phyloP scores from a whole-genome alignment of 2,888 invertebrate genomes.

The Dinocampus coccinellae region DNA sequence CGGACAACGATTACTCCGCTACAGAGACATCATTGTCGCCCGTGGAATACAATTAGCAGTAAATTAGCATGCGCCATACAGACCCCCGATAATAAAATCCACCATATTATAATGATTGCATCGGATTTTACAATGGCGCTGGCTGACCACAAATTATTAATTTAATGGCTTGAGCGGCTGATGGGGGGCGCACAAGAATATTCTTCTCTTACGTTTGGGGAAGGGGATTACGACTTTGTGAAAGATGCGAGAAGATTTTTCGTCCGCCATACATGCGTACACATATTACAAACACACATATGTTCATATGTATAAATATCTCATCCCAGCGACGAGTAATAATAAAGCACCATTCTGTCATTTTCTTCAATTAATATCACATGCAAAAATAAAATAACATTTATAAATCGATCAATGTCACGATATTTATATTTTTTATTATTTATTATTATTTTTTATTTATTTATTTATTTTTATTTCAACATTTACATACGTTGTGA shows the following conservation, averaged over 20 bases:
- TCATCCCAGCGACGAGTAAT: neutral
- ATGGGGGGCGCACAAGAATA: constrained; percentile 26
- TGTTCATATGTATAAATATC: neutral
- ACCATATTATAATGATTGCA: constrained; percentile 68
- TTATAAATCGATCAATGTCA: constrained; percentile 18
- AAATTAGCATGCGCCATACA: constrained; percentile 65
- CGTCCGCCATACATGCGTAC: neutral
- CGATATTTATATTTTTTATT: constrained; percentile 1
- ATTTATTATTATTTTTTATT: neutral
- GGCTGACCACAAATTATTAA: constrained; percentile 69
- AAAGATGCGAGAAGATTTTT: constrained; percentile 28
- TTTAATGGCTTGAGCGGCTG: constrained; percentile 60
- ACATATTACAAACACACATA: neutral
- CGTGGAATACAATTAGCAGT: constrained; percentile 69
- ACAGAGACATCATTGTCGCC: constrained; percentile 65
- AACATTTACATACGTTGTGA: neutral
- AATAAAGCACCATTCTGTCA: neutral
- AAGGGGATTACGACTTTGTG: constrained; percentile 40
- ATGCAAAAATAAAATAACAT: neutral
- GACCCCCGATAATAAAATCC: constrained; percentile 66
- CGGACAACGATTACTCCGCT: constrained; percentile 40
- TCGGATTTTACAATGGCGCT: constrained; percentile 66
- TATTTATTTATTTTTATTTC: neutral
- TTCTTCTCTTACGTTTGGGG: constrained; percentile 30
- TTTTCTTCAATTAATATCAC: constrained; percentile 14